Conservation (phyloP, 1,140 invertebrate genomes). For the Ceratoteleas bidentatus region DNA sequence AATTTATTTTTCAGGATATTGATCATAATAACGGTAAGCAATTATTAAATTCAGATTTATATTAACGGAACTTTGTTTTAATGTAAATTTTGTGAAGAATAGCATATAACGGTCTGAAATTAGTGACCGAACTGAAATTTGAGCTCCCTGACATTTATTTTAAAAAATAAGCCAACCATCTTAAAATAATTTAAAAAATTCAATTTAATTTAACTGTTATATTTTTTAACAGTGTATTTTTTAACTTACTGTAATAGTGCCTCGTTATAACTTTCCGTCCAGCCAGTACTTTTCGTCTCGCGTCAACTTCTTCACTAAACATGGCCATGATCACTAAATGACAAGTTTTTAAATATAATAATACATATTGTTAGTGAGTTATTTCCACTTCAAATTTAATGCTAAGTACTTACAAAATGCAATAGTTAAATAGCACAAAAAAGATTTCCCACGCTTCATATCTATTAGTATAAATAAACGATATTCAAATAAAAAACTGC, state of each 20-base stretch:
- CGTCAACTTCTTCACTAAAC: conserved; percentile 85
- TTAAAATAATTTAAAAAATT: too few species aligned
- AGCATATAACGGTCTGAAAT: too few species aligned
- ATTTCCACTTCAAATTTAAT: background rate
- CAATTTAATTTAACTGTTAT: conserved; percentile 1
- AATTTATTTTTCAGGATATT: too few species aligned
- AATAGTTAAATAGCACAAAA: conserved; percentile 73
- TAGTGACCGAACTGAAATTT: too few species aligned
- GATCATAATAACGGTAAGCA: too few species aligned
- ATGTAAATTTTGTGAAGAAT: too few species aligned
- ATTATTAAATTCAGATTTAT: too few species aligned
- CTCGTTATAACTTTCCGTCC: conserved; percentile 88
- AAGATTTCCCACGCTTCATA: conserved; percentile 67
- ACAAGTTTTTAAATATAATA: conserved; percentile 5
- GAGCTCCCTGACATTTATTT: too few species aligned
- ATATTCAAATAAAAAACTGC: background rate
- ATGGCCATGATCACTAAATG: conserved; percentile 84
- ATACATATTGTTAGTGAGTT: background rate
- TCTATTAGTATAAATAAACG: background rate
- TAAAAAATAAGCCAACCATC: too few species aligned
- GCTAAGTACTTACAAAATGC: conserved; percentile 73
- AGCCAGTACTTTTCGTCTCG: conserved; percentile 87
- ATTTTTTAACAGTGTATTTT: background rate
- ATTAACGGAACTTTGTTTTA: too few species aligned
- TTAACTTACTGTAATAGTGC: conserved; percentile 87